Percentiles rank a stretch among this genome's conserved stretches.
These are phyloP conservation scores for Sycobia sp. DNA, from an alignment of 1,140 invertebrate genomes.

Conservation along the genomic window DNA sequence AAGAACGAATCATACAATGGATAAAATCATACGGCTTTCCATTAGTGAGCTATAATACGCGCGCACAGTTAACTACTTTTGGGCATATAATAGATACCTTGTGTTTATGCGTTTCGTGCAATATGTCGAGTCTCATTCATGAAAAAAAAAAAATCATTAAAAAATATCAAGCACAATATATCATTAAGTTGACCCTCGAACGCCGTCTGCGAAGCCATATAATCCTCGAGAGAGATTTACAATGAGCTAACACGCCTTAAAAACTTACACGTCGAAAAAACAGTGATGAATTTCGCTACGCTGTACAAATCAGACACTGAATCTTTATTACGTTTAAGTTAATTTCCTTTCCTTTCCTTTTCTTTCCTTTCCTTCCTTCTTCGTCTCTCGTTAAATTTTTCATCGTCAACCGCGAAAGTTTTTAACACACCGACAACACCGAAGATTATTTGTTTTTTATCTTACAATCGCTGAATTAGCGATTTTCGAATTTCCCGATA, in stretches of 20 bases:
- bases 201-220: conserved; percentile 11
- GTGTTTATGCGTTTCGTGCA: no score
- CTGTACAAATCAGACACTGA: conserved; percentile 27
- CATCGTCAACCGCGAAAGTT: neutral
- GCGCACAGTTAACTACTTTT: no score
- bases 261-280: conserved; percentile 16
- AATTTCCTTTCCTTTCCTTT: no score
- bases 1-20: no score
- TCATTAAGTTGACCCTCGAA: neutral
- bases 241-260: conserved; percentile 8
- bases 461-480: neutral
- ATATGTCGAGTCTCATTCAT: no score
- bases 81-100: no score
- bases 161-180: no score
- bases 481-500: neutral
- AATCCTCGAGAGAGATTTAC: conserved; percentile 12
- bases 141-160: no score
- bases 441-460: conserved; percentile 15
- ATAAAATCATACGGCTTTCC: no score
- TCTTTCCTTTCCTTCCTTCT: neutral
- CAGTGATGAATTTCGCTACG: conserved; percentile 15
- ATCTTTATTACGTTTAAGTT: neutral
- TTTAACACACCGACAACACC: conserved; percentile 6
- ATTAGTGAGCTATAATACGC: no score
- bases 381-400: neutral